Evolutionary conservation across 2,888 invertebrate genomes (phyloP).

Genomic region (Lycocerus yunnanus): DNA sequence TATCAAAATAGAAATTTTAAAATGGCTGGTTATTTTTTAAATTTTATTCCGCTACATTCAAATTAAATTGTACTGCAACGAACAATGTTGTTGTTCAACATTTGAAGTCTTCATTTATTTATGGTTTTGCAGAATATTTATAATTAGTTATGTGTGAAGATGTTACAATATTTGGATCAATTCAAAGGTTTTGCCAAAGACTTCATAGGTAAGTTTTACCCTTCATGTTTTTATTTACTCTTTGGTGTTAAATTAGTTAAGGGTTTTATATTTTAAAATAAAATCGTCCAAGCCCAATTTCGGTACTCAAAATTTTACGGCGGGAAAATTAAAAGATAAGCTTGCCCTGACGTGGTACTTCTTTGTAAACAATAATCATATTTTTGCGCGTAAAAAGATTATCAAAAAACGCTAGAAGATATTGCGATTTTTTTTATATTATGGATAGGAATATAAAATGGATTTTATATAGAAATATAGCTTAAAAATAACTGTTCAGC

Average conservation of each 20-base stretch:
- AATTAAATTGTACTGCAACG: background rate
- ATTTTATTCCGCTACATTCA: background rate
- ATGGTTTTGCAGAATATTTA: background rate
- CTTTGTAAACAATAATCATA: background rate
- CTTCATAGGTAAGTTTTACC: conserved; percentile 29
- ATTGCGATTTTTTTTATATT: no score
- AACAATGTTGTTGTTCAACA: background rate
- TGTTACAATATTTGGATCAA: conserved; percentile 23
- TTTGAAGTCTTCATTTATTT: background rate
- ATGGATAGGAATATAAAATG: no score
- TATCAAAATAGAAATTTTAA: background rate
- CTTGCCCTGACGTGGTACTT: background rate
- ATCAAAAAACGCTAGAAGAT: no score
- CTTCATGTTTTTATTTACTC: background rate
- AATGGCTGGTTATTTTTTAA: background rate
- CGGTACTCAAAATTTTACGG: no score
- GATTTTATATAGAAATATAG: no score
- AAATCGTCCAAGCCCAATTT: background rate
- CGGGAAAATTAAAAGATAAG: background rate
- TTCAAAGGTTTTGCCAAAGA: conserved; percentile 26
- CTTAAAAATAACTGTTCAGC: no score
- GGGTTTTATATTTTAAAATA: background rate
- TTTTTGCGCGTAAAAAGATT: no score
- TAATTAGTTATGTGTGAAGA: conserved; percentile 19
- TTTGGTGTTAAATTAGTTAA: background rate